These are phyloP conservation scores for Scaptomyza graminum DNA, from an alignment of 1,140 invertebrate genomes.

Conservation along the genomic window DNA sequence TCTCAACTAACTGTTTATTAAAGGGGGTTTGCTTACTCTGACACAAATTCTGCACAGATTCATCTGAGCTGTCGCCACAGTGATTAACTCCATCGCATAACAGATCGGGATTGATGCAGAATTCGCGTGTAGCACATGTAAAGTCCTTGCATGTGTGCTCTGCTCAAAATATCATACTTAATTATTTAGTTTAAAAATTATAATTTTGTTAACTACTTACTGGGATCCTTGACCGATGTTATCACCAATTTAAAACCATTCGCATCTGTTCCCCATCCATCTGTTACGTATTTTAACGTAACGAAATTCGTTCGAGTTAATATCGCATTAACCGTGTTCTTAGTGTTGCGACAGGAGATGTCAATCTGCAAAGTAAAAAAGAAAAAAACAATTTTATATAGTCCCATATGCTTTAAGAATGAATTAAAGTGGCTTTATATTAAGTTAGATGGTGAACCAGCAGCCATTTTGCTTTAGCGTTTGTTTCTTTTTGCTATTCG, in stretches of 20 bases:
- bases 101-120: constrained; percentile 95
- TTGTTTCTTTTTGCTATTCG: neutral
- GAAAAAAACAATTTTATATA: neutral
- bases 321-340: constrained; percentile 92
- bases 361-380: constrained; percentile 88
- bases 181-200: neutral
- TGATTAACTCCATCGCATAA: constrained; percentile 96
- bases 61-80: constrained; percentile 96
- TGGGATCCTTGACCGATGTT: constrained; percentile 96
- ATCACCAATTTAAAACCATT: constrained; percentile 97
- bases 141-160: constrained; percentile 95
- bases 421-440: neutral
- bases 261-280: constrained; percentile 94
- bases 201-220: constrained; percentile 86
- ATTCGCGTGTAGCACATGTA: constrained; percentile 91
- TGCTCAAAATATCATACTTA: constrained; percentile 82
- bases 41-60: constrained; percentile 91
- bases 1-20: too few species aligned
- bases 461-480: neutral
- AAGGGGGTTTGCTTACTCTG: constrained; percentile 87
- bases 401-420: neutral
- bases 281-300: constrained; percentile 96
- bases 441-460: neutral
- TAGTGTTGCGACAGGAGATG: constrained; percentile 94
- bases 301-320: constrained; percentile 96